Base-by-base conservation (phyloP, 2,797 vertebrate species). In the Ctenosaura bakeri region DNA sequence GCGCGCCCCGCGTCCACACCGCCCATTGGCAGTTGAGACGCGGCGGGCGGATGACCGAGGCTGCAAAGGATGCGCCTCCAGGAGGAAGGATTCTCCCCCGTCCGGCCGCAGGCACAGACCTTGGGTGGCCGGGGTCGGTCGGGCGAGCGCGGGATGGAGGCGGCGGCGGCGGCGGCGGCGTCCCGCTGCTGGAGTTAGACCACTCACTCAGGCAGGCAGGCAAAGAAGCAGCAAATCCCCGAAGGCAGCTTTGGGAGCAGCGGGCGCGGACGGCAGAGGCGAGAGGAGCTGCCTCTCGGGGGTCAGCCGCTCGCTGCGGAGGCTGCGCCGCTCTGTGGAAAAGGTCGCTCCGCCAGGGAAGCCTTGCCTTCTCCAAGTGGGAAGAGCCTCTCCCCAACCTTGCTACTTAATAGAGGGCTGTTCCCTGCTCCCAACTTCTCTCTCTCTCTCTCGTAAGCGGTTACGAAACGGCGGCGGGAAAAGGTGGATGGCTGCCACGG, bases 351-450 rank as follows among this genome's bases (percentile, higher is more conserved):
- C 97, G 97, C 97, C 96, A 95, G 97, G 97, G 95, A 96, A 96
- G 96, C 96, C 97, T 98, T 94, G 96, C 97, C 96, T 94, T 93
- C 94, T 98, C 97, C 97, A 97, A 99, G 98, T 99, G 98, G 97
- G 98, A 97, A 97, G 97, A 97, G 95, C 94, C 97, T 98, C 97
- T 97, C 96, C 97, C 95, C 97, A 95, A 96, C 95, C 97, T n/a
- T 95, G 98, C 98, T 98, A 97, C 98, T 99, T 99, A 99, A 99
- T 96, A 26, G 64, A 29, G 98, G 98, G 98, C 98, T 98, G 98
- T 98, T 98, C 98, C 98, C 97, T 97, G 93, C 97, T 95, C 97
- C 98, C 97, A 90, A 85, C 54, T 95, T 6, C 20, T 26, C 14
- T n/a, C 29, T n/a, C 29, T n/a, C 35, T 93, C 95, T 92, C 97